These are phyloP conservation scores for Odocoileus hemionus DNA, from an alignment of 2,113 vertebrate genomes.

Conservation along the genomic window DNA sequence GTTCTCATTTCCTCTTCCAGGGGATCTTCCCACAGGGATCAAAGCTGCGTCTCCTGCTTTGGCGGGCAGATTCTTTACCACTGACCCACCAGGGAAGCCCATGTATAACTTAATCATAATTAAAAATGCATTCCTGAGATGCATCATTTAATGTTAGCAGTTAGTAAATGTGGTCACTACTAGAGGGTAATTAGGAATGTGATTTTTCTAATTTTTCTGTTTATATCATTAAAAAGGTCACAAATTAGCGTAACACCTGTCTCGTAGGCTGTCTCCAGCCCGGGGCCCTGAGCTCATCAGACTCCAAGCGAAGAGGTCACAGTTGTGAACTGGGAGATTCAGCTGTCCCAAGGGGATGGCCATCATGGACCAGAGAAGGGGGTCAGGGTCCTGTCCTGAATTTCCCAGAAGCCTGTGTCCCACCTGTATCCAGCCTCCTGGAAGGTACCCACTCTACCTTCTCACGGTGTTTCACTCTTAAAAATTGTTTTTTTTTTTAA, in stretches of 20 bases:
- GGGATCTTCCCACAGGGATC: not conserved
- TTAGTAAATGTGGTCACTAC: not conserved
- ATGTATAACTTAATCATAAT: not conserved
- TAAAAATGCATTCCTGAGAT: not conserved
- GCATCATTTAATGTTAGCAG: not conserved
- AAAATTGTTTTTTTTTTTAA: not conserved
- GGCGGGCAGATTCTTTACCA: not conserved
- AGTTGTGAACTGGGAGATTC: not conserved
- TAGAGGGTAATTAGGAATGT: not conserved
- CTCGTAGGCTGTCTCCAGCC: not conserved
- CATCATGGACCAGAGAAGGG: rapidly evolving
- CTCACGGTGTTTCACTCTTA: not conserved
- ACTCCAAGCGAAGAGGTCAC: not conserved
- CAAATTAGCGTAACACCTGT: not conserved
- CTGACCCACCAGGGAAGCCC: not conserved
- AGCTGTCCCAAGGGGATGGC: not conserved
- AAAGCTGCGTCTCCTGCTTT: not conserved
- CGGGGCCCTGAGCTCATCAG: not conserved
- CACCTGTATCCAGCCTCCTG: not conserved
- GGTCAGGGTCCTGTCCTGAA: not conserved
- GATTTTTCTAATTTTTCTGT: not conserved
- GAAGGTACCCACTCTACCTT: not conserved
- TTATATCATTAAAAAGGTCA: not conserved
- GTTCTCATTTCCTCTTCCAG: not conserved
- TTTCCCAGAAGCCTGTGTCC: not conserved